Percentiles rank a stretch among this genome's conserved stretches.
phyloP scores from a whole-genome alignment of 2,113 vertebrate genomes.

The Zootoca vivipara region DNA sequence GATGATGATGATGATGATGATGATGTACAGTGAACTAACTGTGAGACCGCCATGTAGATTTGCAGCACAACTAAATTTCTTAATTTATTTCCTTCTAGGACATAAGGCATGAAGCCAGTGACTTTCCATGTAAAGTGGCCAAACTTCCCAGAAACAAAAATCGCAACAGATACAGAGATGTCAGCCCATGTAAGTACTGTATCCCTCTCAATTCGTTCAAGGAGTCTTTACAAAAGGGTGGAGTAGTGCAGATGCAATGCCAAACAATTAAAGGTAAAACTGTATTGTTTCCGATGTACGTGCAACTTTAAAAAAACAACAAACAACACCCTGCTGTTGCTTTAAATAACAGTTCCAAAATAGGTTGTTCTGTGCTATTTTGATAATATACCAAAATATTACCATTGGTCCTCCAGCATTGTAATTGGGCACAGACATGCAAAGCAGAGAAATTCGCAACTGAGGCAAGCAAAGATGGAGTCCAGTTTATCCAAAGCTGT shows the following conservation, averaged over 20 bases:
- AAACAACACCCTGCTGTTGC: background rate
- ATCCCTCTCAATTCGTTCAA: conserved; percentile 28
- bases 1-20: no score
- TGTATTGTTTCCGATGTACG: background rate
- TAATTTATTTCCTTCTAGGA: conserved; percentile 79
- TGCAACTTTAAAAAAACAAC: background rate
- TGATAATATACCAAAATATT: background rate
- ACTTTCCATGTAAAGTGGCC: conserved; percentile 94
- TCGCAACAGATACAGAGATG: conserved; percentile 98
- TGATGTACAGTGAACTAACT: background rate
- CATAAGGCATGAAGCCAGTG: conserved; percentile 93
- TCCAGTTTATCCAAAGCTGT: background rate
- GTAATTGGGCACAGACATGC: background rate
- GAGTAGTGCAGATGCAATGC: background rate
- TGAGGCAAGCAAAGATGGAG: background rate
- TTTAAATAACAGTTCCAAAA: background rate
- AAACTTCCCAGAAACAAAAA: conserved; percentile 95
- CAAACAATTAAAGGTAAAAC: background rate
- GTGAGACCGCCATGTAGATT: background rate
- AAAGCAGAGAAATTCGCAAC: background rate
- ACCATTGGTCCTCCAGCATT: background rate
- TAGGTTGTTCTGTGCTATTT: background rate
- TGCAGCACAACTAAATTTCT: conserved; percentile 38
- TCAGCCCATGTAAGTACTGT: conserved; percentile 94
- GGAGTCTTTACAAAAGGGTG: background rate